Percentiles rank a stretch among this genome's conserved stretches.
These are phyloP conservation scores for Ceyx margarethae DNA, from an alignment of 2,113 vertebrate species.

Conservation along the genomic window DNA sequence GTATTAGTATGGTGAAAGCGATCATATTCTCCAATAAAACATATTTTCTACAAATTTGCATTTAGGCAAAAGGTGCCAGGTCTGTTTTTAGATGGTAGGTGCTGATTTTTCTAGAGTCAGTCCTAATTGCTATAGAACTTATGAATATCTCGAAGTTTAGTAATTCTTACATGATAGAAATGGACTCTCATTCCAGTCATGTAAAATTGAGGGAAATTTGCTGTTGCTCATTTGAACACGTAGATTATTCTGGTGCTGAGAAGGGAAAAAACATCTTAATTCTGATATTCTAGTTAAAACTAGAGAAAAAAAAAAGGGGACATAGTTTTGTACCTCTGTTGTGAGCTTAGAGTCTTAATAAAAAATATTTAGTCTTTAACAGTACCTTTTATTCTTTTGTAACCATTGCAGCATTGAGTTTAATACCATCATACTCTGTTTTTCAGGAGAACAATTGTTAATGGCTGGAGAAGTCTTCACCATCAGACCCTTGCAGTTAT, in stretches of 20 bases:
- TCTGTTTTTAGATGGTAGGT: not conserved
- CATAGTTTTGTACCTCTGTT: not conserved
- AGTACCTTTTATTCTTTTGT: not conserved
- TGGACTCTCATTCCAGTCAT: not conserved
- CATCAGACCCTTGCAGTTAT: slow-evolving; percentile 90
- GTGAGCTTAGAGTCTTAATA: not conserved
- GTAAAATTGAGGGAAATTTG: not conserved
- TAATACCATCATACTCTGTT: not conserved
- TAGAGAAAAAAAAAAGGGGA: not conserved
- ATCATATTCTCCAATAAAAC: not conserved
- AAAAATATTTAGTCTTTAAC: not conserved
- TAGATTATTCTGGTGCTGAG: not conserved
- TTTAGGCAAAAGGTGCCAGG: not conserved
- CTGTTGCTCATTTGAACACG: not conserved
- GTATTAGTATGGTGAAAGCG: not conserved
- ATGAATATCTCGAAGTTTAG: not conserved
- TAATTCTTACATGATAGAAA: not conserved
- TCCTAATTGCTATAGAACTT: not conserved
- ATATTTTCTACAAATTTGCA: not conserved
- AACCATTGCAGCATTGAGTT: not conserved
- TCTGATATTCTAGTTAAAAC: not conserved
- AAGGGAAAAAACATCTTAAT: not conserved
- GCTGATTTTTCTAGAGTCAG: not conserved
- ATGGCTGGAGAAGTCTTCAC: slow-evolving; percentile 89
- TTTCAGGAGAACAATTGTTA: slow-evolving; percentile 90